Conservation (phyloP, 2,888 invertebrate genomes). For the Troglohyphantes excavatus region DNA sequence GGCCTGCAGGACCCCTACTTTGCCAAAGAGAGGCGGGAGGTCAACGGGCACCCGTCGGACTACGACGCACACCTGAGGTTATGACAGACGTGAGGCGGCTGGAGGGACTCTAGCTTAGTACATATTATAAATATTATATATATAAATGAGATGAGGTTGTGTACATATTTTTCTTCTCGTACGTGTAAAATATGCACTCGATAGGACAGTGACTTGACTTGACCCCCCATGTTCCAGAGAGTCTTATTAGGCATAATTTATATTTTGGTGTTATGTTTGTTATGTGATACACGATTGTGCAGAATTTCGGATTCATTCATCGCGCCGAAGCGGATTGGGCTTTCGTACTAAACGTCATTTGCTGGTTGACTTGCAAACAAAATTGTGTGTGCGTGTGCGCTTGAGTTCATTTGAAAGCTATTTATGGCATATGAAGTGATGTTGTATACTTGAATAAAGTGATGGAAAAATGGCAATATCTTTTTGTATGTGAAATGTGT, state of each 20-base stretch:
- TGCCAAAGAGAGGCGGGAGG: slow-evolving; percentile 74
- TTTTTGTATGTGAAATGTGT: slow-evolving; percentile 70
- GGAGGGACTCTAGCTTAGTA: background rate
- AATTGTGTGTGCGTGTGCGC: slow-evolving; percentile 31
- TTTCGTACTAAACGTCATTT: slow-evolving; percentile 77
- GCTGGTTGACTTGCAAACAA: slow-evolving; percentile 35
- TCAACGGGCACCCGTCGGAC: slow-evolving; percentile 75
- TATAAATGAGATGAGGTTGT: slow-evolving; percentile 60
- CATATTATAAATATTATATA: slow-evolving; percentile 47
- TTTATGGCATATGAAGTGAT: slow-evolving; percentile 71
- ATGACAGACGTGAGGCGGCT: slow-evolving; percentile 72
- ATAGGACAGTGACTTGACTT: slow-evolving; percentile 61
- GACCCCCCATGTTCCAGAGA: slow-evolving; percentile 70
- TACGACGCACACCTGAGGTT: slow-evolving; percentile 73
- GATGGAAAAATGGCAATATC: slow-evolving; percentile 78
- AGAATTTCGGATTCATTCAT: slow-evolving; percentile 40
- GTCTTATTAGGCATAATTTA: slow-evolving; percentile 79
- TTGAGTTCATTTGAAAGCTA: slow-evolving; percentile 69
- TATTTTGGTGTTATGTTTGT: slow-evolving; percentile 79
- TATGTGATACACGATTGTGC: slow-evolving; percentile 70
- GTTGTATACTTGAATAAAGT: slow-evolving; percentile 74
- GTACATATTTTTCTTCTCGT: slow-evolving; percentile 76
- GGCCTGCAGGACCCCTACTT: slow-evolving; percentile 58
- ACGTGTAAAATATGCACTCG: slow-evolving; percentile 74
- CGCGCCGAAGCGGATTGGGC: slow-evolving; percentile 67